phyloP scores from a whole-genome alignment of 2,113 vertebrate species.

The Ammodytes dubius region DNA sequence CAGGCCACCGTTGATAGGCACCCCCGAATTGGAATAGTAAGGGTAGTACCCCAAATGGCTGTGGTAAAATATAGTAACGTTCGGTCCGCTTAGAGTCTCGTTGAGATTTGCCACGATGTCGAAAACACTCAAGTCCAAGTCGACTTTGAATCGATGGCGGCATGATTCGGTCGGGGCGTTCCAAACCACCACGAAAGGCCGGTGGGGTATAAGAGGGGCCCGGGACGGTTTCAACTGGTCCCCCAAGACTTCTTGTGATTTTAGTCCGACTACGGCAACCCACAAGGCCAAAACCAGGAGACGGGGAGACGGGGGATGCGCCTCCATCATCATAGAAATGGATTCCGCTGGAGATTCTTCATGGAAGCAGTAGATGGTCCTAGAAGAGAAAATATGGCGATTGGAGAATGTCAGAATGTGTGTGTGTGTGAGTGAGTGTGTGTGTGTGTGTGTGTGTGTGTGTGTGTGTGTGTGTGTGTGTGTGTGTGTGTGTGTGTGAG shows the following conservation, averaged over 20 bases:
- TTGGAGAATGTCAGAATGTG: neutral
- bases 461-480: too few species aligned
- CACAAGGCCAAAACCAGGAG: conserved; percentile 58
- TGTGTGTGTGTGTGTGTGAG: too few species aligned
- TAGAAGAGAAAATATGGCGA: conserved; percentile 36
- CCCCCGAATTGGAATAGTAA: conserved; percentile 85
- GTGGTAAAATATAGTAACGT: conserved; percentile 93
- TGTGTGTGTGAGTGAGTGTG: too few species aligned
- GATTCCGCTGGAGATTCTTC: conserved; percentile 14
- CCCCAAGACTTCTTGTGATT: conserved; percentile 30
- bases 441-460: too few species aligned
- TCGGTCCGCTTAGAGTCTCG: conserved; percentile 90
- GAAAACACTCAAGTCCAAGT: conserved; percentile 90
- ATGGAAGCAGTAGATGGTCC: conserved; percentile 70
- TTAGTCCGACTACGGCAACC: conserved; percentile 35
- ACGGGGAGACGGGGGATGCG: neutral
- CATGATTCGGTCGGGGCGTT: conserved; percentile 91
- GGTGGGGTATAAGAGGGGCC: conserved; percentile 83
- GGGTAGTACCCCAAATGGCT: conserved; percentile 91
- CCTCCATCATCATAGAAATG: conserved; percentile 77
- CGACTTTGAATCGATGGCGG: conserved; percentile 88
- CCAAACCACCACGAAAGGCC: conserved; percentile 92
- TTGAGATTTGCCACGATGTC: conserved; percentile 91
- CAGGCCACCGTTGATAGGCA: conserved; percentile 89
- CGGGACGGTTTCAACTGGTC: conserved; percentile 78